phyloP scores from a whole-genome alignment of 2,797 vertebrate genomes.

The Linurgus olivaceus region DNA sequence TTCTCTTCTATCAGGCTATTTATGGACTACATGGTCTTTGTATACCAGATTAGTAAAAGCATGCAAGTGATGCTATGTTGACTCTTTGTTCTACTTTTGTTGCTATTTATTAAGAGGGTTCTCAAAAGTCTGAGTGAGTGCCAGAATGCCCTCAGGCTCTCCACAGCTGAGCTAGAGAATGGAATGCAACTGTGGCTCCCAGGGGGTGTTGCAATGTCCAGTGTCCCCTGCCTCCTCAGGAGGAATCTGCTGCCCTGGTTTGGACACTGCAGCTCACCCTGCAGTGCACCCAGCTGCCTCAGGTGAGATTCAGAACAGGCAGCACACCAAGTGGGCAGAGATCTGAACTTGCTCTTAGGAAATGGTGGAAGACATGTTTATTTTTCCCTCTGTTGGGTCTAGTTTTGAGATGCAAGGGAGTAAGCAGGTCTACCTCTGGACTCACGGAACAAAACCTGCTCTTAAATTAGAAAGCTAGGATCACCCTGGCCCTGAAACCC shows the following conservation, averaged over 20 bases:
- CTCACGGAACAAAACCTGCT: not conserved
- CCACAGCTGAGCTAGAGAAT: not conserved
- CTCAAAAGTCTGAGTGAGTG: not conserved
- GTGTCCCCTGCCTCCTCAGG: not conserved
- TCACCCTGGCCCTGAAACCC: not conserved
- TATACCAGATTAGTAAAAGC: not conserved
- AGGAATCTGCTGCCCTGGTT: not conserved
- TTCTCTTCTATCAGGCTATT: not conserved
- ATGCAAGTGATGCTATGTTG: not conserved
- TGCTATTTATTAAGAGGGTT: not conserved
- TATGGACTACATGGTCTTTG: not conserved
- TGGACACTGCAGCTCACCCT: not conserved
- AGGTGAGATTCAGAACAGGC: not conserved
- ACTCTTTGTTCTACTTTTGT: not conserved
- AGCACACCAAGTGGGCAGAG: not conserved
- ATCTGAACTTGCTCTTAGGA: not conserved
- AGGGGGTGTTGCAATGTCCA: not conserved
- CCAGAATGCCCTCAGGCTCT: not conserved
- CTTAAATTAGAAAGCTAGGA: not conserved
- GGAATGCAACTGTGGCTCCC: not conserved
- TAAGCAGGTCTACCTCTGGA: not conserved
- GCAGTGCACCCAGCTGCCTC: accelerated
- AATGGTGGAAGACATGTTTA: not conserved
- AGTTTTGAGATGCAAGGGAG: not conserved
- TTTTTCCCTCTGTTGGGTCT: not conserved